Percentiles rank a stretch among this genome's conserved stretches.
These are phyloP conservation scores for Odocoileus hemionus DNA, from an alignment of 2,113 vertebrate species.

Conservation along the genomic window DNA sequence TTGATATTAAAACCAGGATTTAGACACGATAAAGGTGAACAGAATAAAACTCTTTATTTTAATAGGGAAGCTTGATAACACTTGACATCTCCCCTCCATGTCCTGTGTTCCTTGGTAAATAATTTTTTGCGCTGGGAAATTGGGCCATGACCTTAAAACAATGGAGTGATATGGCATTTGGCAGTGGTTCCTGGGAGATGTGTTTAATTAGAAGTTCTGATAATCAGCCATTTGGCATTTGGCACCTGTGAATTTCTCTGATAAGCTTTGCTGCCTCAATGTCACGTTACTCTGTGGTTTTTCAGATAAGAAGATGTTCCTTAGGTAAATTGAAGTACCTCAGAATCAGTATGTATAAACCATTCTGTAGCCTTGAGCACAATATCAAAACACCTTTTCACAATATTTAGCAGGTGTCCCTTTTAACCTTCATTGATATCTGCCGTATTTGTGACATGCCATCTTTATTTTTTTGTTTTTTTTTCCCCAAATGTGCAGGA, in stretches of 20 bases:
- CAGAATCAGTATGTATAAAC: not conserved
- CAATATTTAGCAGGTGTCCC: not conserved
- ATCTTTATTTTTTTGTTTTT: not conserved
- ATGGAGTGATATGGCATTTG: not conserved
- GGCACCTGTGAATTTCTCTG: not conserved
- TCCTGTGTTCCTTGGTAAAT: not conserved
- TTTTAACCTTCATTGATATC: not conserved
- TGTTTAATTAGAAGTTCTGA: not conserved
- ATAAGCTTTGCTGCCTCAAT: not conserved
- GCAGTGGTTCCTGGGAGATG: not conserved
- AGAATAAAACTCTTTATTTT: not conserved
- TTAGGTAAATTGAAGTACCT: not conserved
- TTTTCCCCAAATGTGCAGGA: not conserved
- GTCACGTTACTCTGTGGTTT: not conserved
- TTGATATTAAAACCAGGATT: not conserved
- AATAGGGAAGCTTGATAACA: not conserved
- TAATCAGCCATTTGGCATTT: not conserved
- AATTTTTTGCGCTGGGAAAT: not conserved
- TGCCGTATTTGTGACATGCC: not conserved
- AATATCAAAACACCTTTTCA: not conserved
- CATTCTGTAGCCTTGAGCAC: not conserved
- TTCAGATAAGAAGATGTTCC: not conserved
- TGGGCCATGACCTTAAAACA: not conserved
- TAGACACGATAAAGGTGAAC: not conserved
- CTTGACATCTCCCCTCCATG: not conserved